A percentile compares a stretch with the other conserved stretches of the same genome.
Evolutionary conservation across 2,113 vertebrate species (phyloP).

Genomic region (Ailurus styani): DNA sequence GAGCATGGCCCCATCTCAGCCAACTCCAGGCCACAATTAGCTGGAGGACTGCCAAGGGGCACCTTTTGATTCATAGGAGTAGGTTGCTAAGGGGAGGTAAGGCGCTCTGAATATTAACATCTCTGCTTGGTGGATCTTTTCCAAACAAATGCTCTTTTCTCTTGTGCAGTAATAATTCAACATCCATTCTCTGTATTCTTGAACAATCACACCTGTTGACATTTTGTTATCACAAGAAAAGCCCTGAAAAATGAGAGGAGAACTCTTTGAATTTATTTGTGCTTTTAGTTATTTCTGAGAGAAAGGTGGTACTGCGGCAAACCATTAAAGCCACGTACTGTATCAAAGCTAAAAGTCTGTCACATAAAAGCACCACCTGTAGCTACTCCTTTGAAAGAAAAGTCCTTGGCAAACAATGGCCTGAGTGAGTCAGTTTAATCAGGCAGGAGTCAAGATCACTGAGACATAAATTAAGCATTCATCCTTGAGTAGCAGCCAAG

Average conservation of each 20-base stretch:
- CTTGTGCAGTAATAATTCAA: not conserved
- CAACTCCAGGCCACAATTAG: not conserved
- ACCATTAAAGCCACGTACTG: not conserved
- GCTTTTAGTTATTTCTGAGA: constrained; percentile 49
- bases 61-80: not conserved
- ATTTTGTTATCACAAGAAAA: constrained; percentile 42
- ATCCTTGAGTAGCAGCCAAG: constrained; percentile 77
- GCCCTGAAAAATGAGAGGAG: not conserved
- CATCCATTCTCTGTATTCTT: not conserved
- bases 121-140: not conserved
- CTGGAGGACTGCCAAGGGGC: not conserved
- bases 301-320: constrained; percentile 6
- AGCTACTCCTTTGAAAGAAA: constrained; percentile 56
- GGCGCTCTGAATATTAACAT: not conserved
- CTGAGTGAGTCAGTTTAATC: constrained; percentile 67
- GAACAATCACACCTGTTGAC: constrained; percentile 66
- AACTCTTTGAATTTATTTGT: constrained; percentile 19
- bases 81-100: not conserved
- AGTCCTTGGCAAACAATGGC: constrained; percentile 75
- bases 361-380: constrained; percentile 68
- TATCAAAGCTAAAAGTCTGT: constrained; percentile 48
- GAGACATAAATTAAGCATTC: constrained; percentile 78
- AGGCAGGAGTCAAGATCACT: constrained; percentile 72
- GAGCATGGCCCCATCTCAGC: not conserved
- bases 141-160: constrained; percentile 48